phyloP scores from a whole-genome alignment of 2,113 vertebrate species.

The Brachionichthys hirsutus region DNA sequence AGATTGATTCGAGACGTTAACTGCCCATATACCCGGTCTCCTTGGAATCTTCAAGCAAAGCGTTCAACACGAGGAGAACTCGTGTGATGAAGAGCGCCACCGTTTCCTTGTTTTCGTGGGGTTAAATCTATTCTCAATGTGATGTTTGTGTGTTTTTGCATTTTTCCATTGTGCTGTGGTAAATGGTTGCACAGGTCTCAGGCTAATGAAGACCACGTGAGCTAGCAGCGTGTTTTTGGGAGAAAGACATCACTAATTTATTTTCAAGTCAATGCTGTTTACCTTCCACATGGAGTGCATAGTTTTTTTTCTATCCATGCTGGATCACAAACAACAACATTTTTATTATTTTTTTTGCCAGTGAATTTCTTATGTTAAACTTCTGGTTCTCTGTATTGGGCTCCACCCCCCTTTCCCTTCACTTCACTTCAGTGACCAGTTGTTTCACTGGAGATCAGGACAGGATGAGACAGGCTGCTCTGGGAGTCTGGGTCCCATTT shows the following conservation, averaged over 20 bases:
- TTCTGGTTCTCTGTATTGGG: neutral
- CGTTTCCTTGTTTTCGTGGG: constrained; percentile 33
- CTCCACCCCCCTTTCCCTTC: neutral
- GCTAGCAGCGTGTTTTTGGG: constrained; percentile 65
- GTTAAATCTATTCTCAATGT: constrained; percentile 61
- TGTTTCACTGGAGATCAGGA: constrained; percentile 22
- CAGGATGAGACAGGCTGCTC: constrained; percentile 60
- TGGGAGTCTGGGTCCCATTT: constrained; percentile 61
- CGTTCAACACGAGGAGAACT: constrained; percentile 28
- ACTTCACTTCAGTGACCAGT: constrained; percentile 36
- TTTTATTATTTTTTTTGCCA: constrained; percentile 13
- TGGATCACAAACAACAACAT: constrained; percentile 25
- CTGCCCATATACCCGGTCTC: constrained; percentile 54
- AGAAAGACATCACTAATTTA: constrained; percentile 66
- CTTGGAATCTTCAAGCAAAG: constrained; percentile 60
- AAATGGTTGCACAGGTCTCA: constrained; percentile 51
- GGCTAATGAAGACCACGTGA: constrained; percentile 79
- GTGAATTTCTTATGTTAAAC: constrained; percentile 14
- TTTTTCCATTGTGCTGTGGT: constrained; percentile 55
- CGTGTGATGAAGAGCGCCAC: constrained; percentile 10
- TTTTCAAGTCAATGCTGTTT: constrained; percentile 68
- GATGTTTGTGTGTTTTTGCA: constrained; percentile 46
- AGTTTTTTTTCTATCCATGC: constrained; percentile 16
- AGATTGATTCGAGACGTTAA: constrained; percentile 65
- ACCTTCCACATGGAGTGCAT: constrained; percentile 52